Base-by-base conservation (phyloP, 2,113 vertebrate species). In the Syngnathus scovelli region DNA sequence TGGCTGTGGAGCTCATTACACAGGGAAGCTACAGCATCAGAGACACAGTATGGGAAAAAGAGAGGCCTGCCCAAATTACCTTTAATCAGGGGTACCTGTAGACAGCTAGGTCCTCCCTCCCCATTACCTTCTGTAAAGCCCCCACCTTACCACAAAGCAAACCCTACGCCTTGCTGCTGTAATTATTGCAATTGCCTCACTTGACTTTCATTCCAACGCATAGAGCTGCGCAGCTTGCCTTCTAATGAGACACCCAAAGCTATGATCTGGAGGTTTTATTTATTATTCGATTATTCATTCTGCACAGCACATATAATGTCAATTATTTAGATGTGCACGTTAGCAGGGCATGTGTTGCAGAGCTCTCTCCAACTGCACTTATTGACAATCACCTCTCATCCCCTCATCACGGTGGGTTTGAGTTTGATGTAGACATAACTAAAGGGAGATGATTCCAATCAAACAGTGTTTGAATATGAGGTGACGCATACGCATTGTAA, bases 31-130 rank as follows among this genome's bases (percentile, higher is more conserved):
- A 72, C 49, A n/a, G 78, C 76, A 83, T 81, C 79, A 10, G 36
- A 75, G 78, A 81, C 82, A 67, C 48, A 71, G 83, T 82, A 84
- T 78, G 77, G 85, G 80, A 75, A 75, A 43, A 76, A 78, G 85
- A 87, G 88, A 89, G 85, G 89, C 80, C 78, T 84, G 79, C 72
- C 81, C 78, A 88, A 89, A 91, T 92, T 91, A 91, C 80, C 89
- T 85, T 89, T 90, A 91, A 92, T 91, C 89, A 90, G 90, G 89
- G 77, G 82, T 89, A 91, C 90, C 89, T 91, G 91, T 90, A 88
- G 85, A 88, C 82, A 82, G 76, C 52, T 77, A 15, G 78, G 66
- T 12, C 82, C 79, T 89, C 87, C 87, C 78, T 78, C 78, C 69
- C 78, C 72, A 74, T 80, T 70, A 68, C 76, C 54, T 83, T 82